These are phyloP conservation scores for Neogale vison DNA, from an alignment of 2,113 vertebrate genomes.

Conservation along the genomic window DNA sequence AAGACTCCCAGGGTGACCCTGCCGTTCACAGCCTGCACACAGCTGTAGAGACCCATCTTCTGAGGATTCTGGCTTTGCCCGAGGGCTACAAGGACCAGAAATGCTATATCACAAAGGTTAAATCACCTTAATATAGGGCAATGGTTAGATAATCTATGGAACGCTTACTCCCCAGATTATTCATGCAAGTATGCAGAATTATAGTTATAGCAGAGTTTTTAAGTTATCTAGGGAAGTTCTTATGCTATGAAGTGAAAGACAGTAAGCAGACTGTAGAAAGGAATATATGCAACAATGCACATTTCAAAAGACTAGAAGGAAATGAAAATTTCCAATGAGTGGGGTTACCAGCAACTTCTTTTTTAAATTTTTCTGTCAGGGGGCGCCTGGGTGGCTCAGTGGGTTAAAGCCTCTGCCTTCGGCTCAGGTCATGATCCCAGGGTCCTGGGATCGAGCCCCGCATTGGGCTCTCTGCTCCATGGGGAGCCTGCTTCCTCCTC, in stretches of 20 bases:
- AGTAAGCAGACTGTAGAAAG: background rate
- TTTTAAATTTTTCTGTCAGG: background rate
- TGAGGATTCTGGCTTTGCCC: background rate
- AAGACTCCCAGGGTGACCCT: background rate
- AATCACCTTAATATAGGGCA: background rate
- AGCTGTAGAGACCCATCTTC: background rate
- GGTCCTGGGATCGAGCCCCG: too few relatives aligned
- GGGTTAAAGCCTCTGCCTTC: too few relatives aligned
- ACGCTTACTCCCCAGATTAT: background rate
- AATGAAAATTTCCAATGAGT: background rate
- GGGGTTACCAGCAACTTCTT: background rate
- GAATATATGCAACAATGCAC: background rate
- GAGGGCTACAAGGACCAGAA: background rate
- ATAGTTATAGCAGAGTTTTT: background rate
- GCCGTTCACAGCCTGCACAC: background rate
- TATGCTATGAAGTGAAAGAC: background rate
- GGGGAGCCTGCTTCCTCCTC: too few relatives aligned
- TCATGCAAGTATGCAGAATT: background rate
- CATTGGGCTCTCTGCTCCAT: too few relatives aligned
- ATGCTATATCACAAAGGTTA: background rate
- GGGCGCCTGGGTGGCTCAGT: too few relatives aligned
- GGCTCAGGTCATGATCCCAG: too few relatives aligned
- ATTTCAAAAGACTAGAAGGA: background rate
- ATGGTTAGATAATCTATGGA: background rate
- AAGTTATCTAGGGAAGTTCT: background rate